Evolutionary conservation across 2,797 vertebrate species (phyloP), one percentile per base, ranked within the genome.

Genomic region (Acanthurus lineatus): DNA sequence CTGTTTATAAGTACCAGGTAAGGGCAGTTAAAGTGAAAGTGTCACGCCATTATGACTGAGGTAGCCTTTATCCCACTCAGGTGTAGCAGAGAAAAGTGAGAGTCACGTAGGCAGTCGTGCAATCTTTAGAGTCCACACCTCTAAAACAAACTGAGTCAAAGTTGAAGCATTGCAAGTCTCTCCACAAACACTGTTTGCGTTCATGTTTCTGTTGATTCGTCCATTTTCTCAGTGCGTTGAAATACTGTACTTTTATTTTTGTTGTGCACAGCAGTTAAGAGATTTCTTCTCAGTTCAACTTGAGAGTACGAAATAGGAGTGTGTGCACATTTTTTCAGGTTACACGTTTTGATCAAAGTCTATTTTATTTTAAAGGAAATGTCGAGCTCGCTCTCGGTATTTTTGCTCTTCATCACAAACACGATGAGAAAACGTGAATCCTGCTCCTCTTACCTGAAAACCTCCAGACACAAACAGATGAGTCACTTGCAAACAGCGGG

Each of bases 321-420:
- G 22, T 11, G 59, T 5, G n/a, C 35, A 20, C 45, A 65, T 32
- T 4, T 32, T 69, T 67, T 10, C 63, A 19, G 49, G 48, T 54
- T 49, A 38, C 65, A 69, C 38, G 20, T 15, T 58, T 58, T 1
- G 83, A 74, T 60, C 86, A 77, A 86, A 89, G 88, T 89, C 83
- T 32, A 22, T 76, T 73, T 60, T n/a, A 73, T 74, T 67, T 60
- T 8, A 42, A 42, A 42, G 1, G 10, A 42, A 8, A 8, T 10
- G 10, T 42, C 8, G 40, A 42, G 40, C 40, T 42, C 40, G 40
- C 40, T 42, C 40, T 42, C 40, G 40, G 52, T 47, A 6, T 64
- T 63, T 20, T 25, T 42, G 12, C 38, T 60, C 19, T 53, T 40
- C 11, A 19, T 22, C 22, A 38, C 42, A 62, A 69, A 70, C 28